Conservation (phyloP, 2,113 vertebrate genomes). For the Caretta caretta region DNA sequence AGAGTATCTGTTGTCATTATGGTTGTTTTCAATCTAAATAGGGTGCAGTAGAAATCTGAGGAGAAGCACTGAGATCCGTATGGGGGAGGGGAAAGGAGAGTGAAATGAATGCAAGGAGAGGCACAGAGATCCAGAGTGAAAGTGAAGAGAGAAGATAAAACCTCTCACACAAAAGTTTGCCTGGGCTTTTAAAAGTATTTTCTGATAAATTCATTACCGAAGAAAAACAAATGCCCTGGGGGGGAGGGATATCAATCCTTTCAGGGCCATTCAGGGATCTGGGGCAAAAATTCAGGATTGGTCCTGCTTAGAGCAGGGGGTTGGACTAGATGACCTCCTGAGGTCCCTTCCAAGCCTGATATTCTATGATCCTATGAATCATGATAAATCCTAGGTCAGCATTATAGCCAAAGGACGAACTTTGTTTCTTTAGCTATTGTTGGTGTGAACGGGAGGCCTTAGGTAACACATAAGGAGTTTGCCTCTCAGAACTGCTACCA, state of each 20-base stretch:
- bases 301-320: too few species aligned
- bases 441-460: neutral
- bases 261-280: too few species aligned
- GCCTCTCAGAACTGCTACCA: neutral
- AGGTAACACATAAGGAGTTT: neutral
- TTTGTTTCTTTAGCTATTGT: neutral
- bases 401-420: neutral
- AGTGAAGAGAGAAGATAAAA: neutral
- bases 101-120: neutral
- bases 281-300: too few species aligned
- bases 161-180: neutral
- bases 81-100: neutral
- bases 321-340: too few species aligned
- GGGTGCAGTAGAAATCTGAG: neutral
- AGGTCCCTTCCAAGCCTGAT: too few species aligned
- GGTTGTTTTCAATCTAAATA: neutral
- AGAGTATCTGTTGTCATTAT: neutral
- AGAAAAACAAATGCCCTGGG: neutral
- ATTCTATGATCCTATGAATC: neutral
- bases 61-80: neutral
- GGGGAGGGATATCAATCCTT: too few species aligned
- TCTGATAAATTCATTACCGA: neutral
- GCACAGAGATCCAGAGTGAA: neutral
- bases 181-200: neutral
- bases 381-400: neutral